Evolutionary conservation across 2,888 invertebrate species (phyloP).

Genomic region (Cantharis flavilabris): DNA sequence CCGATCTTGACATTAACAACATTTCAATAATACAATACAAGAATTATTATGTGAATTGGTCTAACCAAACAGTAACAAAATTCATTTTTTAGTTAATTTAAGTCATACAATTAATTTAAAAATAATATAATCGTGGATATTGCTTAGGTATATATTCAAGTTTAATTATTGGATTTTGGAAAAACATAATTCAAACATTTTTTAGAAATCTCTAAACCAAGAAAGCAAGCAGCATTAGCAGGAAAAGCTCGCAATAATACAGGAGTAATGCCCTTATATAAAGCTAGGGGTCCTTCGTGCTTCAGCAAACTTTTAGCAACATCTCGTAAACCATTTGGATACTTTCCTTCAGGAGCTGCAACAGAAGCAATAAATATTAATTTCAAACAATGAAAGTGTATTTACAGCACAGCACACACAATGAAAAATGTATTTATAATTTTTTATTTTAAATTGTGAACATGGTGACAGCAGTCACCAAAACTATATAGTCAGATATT

Average conservation of each 20-base stretch:
- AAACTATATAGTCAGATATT: no score
- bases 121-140: background rate
- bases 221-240: slow-evolving; percentile 96
- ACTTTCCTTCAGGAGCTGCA: slow-evolving; percentile 87
- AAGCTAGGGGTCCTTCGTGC: slow-evolving; percentile 83
- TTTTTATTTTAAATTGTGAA: no score
- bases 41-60: background rate
- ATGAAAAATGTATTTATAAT: no score
- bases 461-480: no score
- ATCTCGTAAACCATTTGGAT: slow-evolving; percentile 85
- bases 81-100: background rate
- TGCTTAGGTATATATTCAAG: background rate
- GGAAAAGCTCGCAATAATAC: slow-evolving; percentile 97
- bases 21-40: background rate
- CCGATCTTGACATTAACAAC: no score
- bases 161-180: background rate
- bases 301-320: slow-evolving; percentile 83
- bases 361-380: slow-evolving; percentile 33
- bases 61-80: background rate
- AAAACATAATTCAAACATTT: slow-evolving; percentile 45
- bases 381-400: background rate
- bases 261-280: slow-evolving; percentile 92
- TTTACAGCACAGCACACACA: no score
- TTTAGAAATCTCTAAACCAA: slow-evolving; percentile 82
- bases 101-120: background rate